Evolutionary conservation across 2,797 vertebrate genomes (phyloP).

Genomic region (Halcyon smyrnensis): DNA sequence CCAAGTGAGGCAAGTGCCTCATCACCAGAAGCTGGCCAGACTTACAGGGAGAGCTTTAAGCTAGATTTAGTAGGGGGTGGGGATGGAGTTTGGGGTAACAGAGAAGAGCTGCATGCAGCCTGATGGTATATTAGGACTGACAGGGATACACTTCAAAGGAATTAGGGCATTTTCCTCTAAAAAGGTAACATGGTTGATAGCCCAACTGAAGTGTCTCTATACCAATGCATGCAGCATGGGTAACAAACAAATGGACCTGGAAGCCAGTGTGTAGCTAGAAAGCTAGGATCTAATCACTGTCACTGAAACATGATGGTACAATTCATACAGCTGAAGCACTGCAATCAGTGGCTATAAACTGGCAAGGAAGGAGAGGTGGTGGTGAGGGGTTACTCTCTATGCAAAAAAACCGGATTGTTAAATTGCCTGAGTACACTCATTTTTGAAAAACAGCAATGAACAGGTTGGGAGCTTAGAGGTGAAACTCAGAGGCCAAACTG

Average conservation of each 20-base stretch:
- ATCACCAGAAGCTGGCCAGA: background rate
- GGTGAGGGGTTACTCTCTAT: background rate
- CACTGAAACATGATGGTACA: background rate
- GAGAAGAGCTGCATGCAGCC: accelerated
- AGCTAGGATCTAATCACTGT: background rate
- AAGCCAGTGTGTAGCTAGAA: background rate
- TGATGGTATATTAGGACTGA: background rate
- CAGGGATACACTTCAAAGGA: background rate
- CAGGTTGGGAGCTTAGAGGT: background rate
- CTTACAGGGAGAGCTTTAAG: background rate
- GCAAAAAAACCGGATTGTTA: background rate
- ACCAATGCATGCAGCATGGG: background rate
- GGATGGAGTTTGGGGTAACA: background rate
- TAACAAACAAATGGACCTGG: background rate
- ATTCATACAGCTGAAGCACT: background rate
- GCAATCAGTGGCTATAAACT: background rate
- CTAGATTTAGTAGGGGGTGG: background rate
- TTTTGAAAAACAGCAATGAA: background rate
- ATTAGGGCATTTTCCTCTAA: background rate
- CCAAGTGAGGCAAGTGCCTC: background rate
- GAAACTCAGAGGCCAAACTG: background rate
- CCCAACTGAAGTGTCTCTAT: background rate
- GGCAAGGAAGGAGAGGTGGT: background rate
- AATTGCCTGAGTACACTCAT: background rate
- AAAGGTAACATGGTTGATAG: background rate